Base-by-base conservation (phyloP, 2,113 vertebrate genomes). In the Cynocephalus volans region DNA sequence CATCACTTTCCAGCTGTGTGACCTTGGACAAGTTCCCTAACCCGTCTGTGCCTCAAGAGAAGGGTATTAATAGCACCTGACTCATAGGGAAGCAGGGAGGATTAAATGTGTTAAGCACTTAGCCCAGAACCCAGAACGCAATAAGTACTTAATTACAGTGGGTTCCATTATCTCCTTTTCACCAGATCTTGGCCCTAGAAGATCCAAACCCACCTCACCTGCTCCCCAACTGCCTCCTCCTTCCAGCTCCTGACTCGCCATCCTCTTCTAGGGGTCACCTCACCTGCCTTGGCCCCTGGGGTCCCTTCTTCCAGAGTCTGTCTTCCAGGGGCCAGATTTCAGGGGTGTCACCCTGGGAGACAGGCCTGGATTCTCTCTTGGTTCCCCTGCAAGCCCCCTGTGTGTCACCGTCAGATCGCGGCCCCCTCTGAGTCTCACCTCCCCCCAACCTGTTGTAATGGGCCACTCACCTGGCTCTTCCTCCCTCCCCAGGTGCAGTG, bases 21-120 rank as follows among this genome's bases (percentile, higher is more conserved):
- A 97, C 92, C 94, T 96, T 97, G 94, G 97, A 87, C 90, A 97
- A 96, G 65, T 97, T 88, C 76, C 97, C 90, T 97, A 97, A 97
- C 95, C 90, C 64, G 18, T 96, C 96, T 97, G 95, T 80, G 95
- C 80, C 84, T 97, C 90, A 56, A 81, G 64, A 97, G 89, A 97
- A 70, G 28, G 79, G 14, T 97, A 90, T 97, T 96, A 96, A 98
- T 97, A 97, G 96, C 70, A 87, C 92, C 84, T 96, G 97, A 90
- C 94, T 97, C 95, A 95, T n/a, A 93, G 90, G 88, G 97, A 96
- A 92, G 80, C 90, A 0, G 26, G 76, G 80, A 97, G 94, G 76
- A 96, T 92, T 95, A 82, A 97, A 88, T 92, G 95, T 97, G 89
- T 97, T 97, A 97, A 97, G 80, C 80, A 88, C 87, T 97, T 83